Percentiles rank a stretch among this genome's conserved stretches.
These are phyloP conservation scores for Cirrhinus mrigala DNA, from an alignment of 2,797 vertebrate species.

Conservation along the genomic window DNA sequence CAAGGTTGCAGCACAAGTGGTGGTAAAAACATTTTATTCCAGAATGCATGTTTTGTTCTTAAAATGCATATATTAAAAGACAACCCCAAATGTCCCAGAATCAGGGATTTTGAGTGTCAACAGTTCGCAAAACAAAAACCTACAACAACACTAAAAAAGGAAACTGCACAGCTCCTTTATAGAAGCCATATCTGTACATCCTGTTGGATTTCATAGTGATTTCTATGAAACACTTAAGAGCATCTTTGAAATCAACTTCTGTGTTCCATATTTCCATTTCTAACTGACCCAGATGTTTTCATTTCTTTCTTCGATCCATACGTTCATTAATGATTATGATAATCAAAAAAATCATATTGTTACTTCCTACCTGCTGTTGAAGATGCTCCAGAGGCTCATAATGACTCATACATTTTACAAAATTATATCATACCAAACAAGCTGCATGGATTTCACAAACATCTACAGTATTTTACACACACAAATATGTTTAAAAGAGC, in stretches of 20 bases:
- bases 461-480: constrained; percentile 28
- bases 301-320: neutral
- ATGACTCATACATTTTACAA: constrained; percentile 5
- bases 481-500: neutral
- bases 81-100: constrained; percentile 32
- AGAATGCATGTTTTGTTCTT: neutral
- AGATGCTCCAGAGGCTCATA: constrained; percentile 29
- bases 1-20: constrained; percentile 5
- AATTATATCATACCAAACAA: constrained; percentile 27
- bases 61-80: constrained; percentile 24
- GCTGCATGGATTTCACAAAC: constrained; percentile 31
- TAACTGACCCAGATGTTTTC: neutral
- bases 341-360: neutral
- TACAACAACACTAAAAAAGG: constrained; percentile 12
- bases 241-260: constrained; percentile 12
- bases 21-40: constrained; percentile 32
- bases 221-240: constrained; percentile 11
- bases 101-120: constrained; percentile 31
- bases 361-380: neutral
- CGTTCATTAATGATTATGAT: neutral
- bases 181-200: constrained; percentile 58
- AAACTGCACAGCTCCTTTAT: constrained; percentile 54
- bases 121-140: constrained; percentile 13
- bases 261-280: neutral
- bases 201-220: constrained; percentile 16